Conservation (phyloP, 2,797 vertebrate genomes). For the Parotocinclus haroldoi region DNA sequence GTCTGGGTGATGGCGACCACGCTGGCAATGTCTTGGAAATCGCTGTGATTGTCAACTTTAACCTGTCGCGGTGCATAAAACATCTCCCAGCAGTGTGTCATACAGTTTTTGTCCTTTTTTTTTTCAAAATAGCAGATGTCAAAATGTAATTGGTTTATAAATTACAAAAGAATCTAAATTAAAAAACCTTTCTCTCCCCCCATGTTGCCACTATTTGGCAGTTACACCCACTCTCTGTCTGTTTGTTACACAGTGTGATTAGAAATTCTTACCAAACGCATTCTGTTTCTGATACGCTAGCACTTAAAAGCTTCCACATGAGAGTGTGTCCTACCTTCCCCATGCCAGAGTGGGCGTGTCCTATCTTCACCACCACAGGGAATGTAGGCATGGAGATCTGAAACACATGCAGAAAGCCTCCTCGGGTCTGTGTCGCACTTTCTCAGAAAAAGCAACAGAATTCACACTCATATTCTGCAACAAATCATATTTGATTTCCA, state of each 20-base stretch:
- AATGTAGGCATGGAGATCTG: conserved; percentile 93
- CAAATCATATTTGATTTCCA: too few species aligned
- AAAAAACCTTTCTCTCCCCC: neutral
- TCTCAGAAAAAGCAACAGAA: neutral
- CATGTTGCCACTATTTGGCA: too few species aligned
- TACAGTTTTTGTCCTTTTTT: too few species aligned
- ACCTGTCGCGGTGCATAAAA: conserved; percentile 67
- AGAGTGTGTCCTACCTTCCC: conserved; percentile 84
- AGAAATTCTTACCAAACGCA: too few species aligned
- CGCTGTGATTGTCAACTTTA: conserved; percentile 95
- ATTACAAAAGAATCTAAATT: neutral
- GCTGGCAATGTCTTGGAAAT: conserved; percentile 98
- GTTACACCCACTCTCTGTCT: too few species aligned
- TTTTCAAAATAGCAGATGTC: too few species aligned
- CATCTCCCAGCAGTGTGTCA: too few species aligned
- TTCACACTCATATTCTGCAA: too few species aligned
- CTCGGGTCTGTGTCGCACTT: neutral
- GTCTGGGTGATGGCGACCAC: conserved; percentile 98
- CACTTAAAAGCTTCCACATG: neutral
- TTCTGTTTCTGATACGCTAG: too few species aligned
- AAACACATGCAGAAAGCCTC: conserved; percentile 30
- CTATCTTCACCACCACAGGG: conserved; percentile 97
- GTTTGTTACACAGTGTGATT: too few species aligned
- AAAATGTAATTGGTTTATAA: too few species aligned
- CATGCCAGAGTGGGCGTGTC: conserved; percentile 98